Evolutionary conservation across 92 coral and sea anemone species (phyloP), one percentile per base, ranked within the genome.

Genomic region (Muricea muricata): DNA sequence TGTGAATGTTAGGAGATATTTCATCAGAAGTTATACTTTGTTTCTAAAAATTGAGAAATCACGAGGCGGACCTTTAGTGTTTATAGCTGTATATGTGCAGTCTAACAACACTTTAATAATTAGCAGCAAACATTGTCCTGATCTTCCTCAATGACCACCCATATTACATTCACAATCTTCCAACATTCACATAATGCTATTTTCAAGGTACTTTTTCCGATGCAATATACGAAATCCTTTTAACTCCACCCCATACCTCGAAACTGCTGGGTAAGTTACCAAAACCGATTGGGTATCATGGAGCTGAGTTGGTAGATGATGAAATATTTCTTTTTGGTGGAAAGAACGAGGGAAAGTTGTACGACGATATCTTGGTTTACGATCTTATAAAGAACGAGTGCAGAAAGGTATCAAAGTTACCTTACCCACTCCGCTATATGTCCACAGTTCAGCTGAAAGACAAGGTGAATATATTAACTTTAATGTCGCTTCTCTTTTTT

Each of bases 241-340:
- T 68, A 2, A 34, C 75, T n/a, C 75, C 75, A 24, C 75, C 75
- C 9, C n/a, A 68, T 68, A 33, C 75, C 28, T 14, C 75, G 7
- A 32, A 68, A 2, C 10, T 68, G 37, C 9, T 68, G 46, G 10
- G 14, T 0, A 6, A 0, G 1, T 9, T 68, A 50, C 42, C 41
- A 9, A 47, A 68, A 15, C 12, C 18, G n/a, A 68, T 47, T 5
- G 41, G 20, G 4, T 4, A 25, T 12, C 75, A 68, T 25, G 41
- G 75, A 0, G 41, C 75, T 17, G 42, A 30, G 46, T 41, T 68
- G 28, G 21, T 68, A 9, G 9, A 37, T 21, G 75, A 68, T 9
- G 20, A 68, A 23, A 34, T 68, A 18, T 33, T 68, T 12, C 33
- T 68, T 37, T 68, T 68, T 68, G 75, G 75, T 0, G 75, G 75